Base-by-base conservation (phyloP, 2,888 invertebrate genomes). In the Cheilosia scutellata region DNA sequence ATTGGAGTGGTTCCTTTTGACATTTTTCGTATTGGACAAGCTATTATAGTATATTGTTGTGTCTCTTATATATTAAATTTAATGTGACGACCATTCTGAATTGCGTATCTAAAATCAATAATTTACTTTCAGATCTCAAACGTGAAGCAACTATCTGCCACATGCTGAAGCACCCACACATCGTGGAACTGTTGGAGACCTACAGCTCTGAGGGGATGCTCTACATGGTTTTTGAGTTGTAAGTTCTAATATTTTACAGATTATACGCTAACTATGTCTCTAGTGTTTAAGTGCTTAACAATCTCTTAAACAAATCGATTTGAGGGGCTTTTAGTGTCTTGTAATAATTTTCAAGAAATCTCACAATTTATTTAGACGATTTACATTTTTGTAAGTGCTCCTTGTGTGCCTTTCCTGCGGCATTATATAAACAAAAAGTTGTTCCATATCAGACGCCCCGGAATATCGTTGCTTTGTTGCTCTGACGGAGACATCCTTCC, bases 141-240 rank as follows among this genome's bases (percentile, higher is more conserved):
- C 95, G 99, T 68, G 99, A 99, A 93, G 99, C 99, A 68, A 98
- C 98, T 93, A 98, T 98, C 95, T 99, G 99, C 93, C 98, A 99
- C 93, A 98, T 98, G 97, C 94, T 99, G 90, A 99, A 99, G 92
- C 99, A 99, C 93, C 98, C 98, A 4, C 99, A 99, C 93, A 99
- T 99, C 89, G 99, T 99, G 89, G 99, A 99, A 93, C 94, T 99
- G 72, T 94, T 99, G 89, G 99, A 99, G 93, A 99, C 99, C 0
- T 99, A 99, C 94, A 98, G 98, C 91, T 98, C 98, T 5, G 99
- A 99, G 93, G 98, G 98, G 90, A 98, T 98, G 97, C 95, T 99
- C 27, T 99, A 99, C 93, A 99, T 99, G 99, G 98, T 99, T 88
- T 99, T 99, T 93, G 99, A 99, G 95, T 98, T 97, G 98, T 99